These are phyloP conservation scores for Pachyrhynchus sulphureomaculatus DNA, from an alignment of 1,140 invertebrate species.

Conservation along the genomic window DNA sequence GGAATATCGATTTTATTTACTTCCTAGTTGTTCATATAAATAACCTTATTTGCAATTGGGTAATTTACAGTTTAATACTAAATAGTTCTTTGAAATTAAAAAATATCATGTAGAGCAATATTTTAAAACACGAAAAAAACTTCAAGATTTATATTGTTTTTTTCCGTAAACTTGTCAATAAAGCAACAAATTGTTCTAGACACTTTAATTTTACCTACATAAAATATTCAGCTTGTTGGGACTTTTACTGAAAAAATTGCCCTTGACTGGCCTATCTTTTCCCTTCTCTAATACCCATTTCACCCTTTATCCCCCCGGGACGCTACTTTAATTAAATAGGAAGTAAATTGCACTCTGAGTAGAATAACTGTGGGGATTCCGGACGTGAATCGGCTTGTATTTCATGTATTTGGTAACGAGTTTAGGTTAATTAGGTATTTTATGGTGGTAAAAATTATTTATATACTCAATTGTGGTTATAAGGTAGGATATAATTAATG, in stretches of 20 bases:
- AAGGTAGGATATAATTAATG: too few relatives aligned
- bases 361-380: conserved; percentile 22
- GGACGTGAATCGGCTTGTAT: conserved; percentile 13
- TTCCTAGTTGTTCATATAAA: too few relatives aligned
- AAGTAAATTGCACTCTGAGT: conserved; percentile 29
- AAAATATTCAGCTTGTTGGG: conserved; percentile 27
- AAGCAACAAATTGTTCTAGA: conserved; percentile 19
- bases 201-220: conserved; percentile 19
- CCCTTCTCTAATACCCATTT: conserved; percentile 1
- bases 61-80: too few relatives aligned
- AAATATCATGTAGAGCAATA: too few relatives aligned
- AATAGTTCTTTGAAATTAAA: too few relatives aligned
- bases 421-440: conserved; percentile 6
- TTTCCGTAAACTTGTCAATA: too few relatives aligned
- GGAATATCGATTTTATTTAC: too few relatives aligned
- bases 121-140: too few relatives aligned
- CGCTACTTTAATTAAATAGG: conserved; percentile 33
- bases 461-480: too few relatives aligned
- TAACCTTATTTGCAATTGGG: too few relatives aligned
- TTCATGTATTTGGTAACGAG: conserved; percentile 22
- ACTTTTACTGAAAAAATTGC: conserved; percentile 18
- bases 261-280: conserved; percentile 28
- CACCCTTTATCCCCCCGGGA: conserved; percentile 23
- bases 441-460: neutral
- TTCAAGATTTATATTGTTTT: too few relatives aligned